phyloP scores from a whole-genome alignment of 2,888 invertebrate species.

The Gortyna flavago region DNA sequence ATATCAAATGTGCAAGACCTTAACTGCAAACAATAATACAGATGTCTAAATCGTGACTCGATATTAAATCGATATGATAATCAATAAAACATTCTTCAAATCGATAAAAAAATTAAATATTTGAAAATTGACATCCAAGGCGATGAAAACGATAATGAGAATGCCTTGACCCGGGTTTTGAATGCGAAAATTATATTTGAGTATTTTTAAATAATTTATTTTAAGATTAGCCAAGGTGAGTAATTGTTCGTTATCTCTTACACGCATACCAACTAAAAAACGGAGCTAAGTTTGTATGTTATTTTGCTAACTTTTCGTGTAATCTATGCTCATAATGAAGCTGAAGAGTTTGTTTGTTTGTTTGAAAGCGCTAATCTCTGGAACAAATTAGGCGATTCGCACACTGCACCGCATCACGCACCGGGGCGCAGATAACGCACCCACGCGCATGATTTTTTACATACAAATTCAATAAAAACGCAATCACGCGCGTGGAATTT shows the following conservation, averaged over 20 bases:
- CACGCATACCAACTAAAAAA: slow-evolving; percentile 16
- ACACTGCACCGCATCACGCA: too few species aligned
- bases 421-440: too few species aligned
- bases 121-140: slow-evolving; percentile 76
- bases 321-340: neutral
- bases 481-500: too few species aligned
- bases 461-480: too few species aligned
- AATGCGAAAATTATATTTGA: slow-evolving; percentile 63
- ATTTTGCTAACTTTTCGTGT: neutral
- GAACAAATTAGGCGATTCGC: too few species aligned
- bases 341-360: neutral
- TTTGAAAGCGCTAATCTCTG: neutral
- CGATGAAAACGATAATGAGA: slow-evolving; percentile 62
- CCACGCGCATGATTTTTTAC: too few species aligned
- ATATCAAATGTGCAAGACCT: slow-evolving; percentile 50
- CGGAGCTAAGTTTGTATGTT: neutral
- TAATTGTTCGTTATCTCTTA: slow-evolving; percentile 50
- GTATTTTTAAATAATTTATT: slow-evolving; percentile 56
- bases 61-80: slow-evolving; percentile 65
- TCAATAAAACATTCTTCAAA: slow-evolving; percentile 61
- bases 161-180: slow-evolving; percentile 70
- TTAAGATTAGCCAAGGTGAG: slow-evolving; percentile 64
- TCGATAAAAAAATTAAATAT: slow-evolving; percentile 70
- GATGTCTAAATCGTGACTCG: slow-evolving; percentile 67
- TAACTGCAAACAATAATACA: slow-evolving; percentile 58